A percentile compares a stretch with the other conserved stretches of the same genome.
Conservation (phyloP, 2,113 vertebrate species). For the Burhinus bistriatus region DNA sequence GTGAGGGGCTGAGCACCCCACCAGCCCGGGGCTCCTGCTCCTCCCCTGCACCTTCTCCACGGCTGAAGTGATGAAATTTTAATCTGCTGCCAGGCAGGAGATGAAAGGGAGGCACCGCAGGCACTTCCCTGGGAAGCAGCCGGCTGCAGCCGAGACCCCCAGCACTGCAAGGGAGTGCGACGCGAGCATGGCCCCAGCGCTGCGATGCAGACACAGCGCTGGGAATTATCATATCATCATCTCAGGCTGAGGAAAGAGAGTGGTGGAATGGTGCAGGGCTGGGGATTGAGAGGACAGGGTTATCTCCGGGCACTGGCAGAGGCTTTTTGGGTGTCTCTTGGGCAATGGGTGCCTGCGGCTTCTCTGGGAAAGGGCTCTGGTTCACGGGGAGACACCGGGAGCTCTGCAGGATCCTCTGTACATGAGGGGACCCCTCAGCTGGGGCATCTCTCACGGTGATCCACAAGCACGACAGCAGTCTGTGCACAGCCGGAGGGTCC, state of each 20-base stretch:
- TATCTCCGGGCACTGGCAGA: not conserved
- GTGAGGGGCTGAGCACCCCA: not conserved
- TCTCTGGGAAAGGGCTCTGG: not conserved
- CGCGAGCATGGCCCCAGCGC: not conserved
- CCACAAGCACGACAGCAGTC: fast-evolving
- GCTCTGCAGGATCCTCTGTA: not conserved
- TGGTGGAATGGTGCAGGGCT: fast-evolving
- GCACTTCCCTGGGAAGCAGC: not conserved
- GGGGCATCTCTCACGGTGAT: not conserved
- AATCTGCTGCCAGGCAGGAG: constrained; percentile 20
- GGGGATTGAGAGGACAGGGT: not conserved
- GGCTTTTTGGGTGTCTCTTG: not conserved
- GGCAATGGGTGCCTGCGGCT: fast-evolving
- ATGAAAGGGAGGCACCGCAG: not conserved
- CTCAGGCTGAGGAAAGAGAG: not conserved
- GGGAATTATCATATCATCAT: not conserved
- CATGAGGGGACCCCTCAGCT: fast-evolving
- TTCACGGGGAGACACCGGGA: not conserved
- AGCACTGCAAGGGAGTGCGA: not conserved
- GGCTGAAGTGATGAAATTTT: not conserved
- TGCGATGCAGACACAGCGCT: fast-evolving
- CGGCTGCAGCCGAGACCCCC: not conserved
- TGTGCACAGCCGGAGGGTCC: fast-evolving
- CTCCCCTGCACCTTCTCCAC: not conserved
- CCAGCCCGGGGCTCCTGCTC: not conserved